Conservation (phyloP, 2,888 invertebrate genomes). For the Coenonympha glycerion region DNA sequence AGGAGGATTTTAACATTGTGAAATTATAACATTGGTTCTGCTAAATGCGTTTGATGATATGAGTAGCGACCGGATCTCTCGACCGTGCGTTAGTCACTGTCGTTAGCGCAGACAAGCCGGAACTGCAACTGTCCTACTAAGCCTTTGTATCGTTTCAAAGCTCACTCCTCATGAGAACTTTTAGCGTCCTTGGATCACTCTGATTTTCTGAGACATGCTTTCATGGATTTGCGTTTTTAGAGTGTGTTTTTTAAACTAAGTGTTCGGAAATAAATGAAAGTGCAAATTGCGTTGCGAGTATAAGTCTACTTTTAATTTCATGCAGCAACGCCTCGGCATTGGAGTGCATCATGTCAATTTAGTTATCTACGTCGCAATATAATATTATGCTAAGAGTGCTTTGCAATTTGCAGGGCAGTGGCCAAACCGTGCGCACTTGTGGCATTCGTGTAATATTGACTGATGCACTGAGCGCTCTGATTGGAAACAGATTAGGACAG, state of each 20-base stretch:
- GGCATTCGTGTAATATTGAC: constrained; percentile 46
- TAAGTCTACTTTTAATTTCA: constrained; percentile 65
- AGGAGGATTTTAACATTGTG: neutral
- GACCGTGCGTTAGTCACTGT: constrained; percentile 63
- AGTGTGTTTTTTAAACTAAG: constrained; percentile 48
- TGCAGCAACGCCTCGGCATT: constrained; percentile 67
- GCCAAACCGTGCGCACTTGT: constrained; percentile 35
- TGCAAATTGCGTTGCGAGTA: constrained; percentile 69
- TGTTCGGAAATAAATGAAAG: constrained; percentile 63
- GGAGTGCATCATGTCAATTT: constrained; percentile 72
- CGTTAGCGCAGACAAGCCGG: constrained; percentile 69
- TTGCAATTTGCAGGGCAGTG: constrained; percentile 26
- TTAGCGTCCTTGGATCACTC: constrained; percentile 58
- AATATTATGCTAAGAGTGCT: constrained; percentile 28
- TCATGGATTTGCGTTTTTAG: constrained; percentile 62
- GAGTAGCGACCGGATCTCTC: constrained; percentile 51
- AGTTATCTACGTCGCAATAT: constrained; percentile 32
- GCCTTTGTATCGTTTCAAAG: constrained; percentile 58
- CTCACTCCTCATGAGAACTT: constrained; percentile 57
- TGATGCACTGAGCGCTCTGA: constrained; percentile 70
- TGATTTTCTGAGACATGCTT: constrained; percentile 74
- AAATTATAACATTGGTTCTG: constrained; percentile 42
- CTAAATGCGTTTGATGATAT: constrained; percentile 54
- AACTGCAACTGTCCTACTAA: constrained; percentile 69
- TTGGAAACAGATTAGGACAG: constrained; percentile 58